These are phyloP conservation scores for Gryllus longicercus DNA, from an alignment of 2,888 invertebrate genomes.

Conservation along the genomic window DNA sequence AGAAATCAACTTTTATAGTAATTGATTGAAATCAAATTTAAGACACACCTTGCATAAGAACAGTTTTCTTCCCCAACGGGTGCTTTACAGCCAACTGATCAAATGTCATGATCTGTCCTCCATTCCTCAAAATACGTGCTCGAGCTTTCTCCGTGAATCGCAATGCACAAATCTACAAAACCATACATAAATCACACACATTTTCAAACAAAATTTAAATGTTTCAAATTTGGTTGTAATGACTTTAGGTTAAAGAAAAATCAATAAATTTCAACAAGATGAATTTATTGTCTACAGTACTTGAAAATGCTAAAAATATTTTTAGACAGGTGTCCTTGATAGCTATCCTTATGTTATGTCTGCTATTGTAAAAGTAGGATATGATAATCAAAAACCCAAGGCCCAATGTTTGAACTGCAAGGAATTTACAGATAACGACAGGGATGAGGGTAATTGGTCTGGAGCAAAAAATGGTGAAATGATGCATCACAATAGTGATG, in stretches of 20 bases:
- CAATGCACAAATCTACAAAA: constrained; percentile 74
- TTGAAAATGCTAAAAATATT: too few relatives aligned
- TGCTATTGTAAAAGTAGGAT: too few relatives aligned
- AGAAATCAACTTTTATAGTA: background rate
- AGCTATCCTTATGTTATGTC: too few relatives aligned
- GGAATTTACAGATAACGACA: too few relatives aligned
- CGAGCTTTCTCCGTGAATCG: constrained; percentile 92
- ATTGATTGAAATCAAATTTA: background rate
- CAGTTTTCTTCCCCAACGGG: constrained; percentile 91
- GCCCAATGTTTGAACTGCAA: too few relatives aligned
- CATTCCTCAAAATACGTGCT: constrained; percentile 92
- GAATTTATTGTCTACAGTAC: too few relatives aligned
- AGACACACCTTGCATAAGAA: constrained; percentile 76
- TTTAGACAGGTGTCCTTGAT: too few relatives aligned
- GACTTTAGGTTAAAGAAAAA: background rate
- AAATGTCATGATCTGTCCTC: constrained; percentile 94
- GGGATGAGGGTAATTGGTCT: too few relatives aligned
- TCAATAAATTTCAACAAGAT: background rate
- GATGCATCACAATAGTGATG: too few relatives aligned
- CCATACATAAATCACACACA: constrained; percentile 19
- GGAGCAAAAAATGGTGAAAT: too few relatives aligned
- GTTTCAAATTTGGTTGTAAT: too few relatives aligned
- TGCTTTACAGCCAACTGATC: constrained; percentile 93
- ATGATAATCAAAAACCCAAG: too few relatives aligned
- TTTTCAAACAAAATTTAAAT: background rate